Percentiles rank a stretch among this genome's conserved stretches.
Evolutionary conservation across 2,797 vertebrate genomes (phyloP).

Genomic region (Mormyrus hasselquistii): DNA sequence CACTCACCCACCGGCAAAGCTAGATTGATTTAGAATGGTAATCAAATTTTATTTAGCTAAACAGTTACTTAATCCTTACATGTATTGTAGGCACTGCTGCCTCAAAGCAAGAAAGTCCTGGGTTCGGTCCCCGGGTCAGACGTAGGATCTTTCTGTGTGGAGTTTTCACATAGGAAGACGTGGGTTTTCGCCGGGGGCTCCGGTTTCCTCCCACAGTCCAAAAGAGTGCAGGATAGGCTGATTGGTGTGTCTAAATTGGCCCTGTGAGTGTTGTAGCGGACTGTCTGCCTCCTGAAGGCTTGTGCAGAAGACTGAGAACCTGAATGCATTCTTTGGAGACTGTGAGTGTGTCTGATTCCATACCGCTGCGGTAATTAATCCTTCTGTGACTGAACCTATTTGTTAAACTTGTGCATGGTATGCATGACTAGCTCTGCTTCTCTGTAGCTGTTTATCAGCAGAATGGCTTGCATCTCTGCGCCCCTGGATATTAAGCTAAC

Average conservation of each 20-base stretch:
- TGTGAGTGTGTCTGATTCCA: background rate
- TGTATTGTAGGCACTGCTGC: background rate
- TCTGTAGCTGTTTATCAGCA: background rate
- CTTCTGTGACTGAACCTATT: background rate
- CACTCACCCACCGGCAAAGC: background rate
- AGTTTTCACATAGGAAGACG: background rate
- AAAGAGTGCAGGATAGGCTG: background rate
- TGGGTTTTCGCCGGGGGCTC: background rate
- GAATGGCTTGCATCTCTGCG: background rate
- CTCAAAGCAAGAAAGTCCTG: background rate
- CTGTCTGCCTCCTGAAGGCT: background rate
- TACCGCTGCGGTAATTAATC: background rate
- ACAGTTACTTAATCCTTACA: background rate
- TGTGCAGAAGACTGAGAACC: background rate
- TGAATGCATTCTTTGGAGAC: background rate
- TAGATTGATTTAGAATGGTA: background rate
- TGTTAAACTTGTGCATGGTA: background rate
- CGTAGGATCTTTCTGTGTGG: background rate
- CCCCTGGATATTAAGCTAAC: background rate
- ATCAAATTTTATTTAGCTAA: background rate
- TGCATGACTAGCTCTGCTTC: background rate
- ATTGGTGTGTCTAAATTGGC: background rate
- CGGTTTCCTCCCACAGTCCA: background rate
- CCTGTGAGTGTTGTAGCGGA: background rate
- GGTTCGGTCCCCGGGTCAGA: background rate